Percentiles rank a stretch among this genome's conserved stretches.
phyloP scores from a whole-genome alignment of 1,140 invertebrate genomes.

The Parasteatoda tepidariorum region DNA sequence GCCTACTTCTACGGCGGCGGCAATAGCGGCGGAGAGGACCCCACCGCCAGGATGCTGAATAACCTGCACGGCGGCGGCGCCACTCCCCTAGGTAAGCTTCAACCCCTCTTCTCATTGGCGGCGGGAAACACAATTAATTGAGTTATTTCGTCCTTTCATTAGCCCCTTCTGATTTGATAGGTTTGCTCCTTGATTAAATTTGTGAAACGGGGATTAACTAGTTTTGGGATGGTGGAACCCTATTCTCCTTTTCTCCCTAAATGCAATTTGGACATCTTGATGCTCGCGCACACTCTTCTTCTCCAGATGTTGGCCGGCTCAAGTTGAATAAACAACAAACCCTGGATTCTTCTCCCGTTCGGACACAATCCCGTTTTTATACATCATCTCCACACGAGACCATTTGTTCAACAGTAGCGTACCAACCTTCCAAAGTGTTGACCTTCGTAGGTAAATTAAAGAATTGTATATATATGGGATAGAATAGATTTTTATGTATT shows the following conservation, averaged over 20 bases:
- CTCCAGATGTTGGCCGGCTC: background rate
- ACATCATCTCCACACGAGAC: background rate
- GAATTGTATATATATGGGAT: no score
- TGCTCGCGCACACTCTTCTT: background rate
- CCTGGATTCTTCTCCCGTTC: conserved; percentile 29
- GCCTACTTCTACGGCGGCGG: conserved; percentile 52
- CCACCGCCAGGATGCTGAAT: conserved; percentile 57
- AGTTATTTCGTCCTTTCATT: conserved; percentile 62
- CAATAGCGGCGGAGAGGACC: background rate
- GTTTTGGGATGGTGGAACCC: no score
- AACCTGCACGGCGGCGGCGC: conserved; percentile 44
- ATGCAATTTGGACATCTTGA: background rate
- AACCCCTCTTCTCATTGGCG: conserved; percentile 39
- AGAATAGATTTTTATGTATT: no score
- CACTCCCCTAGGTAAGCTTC: conserved; percentile 56
- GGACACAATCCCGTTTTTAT: conserved; percentile 40
- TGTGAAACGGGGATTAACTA: conserved; percentile 63
- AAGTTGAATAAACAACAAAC: conserved; percentile 59
- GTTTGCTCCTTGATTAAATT: conserved; percentile 64
- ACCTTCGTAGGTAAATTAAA: background rate
- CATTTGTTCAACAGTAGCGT: no score
- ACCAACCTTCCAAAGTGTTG: background rate
- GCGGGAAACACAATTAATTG: conserved; percentile 60
- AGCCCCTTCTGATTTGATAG: conserved; percentile 63
- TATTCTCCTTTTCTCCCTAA: no score